phyloP scores from a whole-genome alignment of 2,888 invertebrate genomes.

The Pandemis cinnamomeana region DNA sequence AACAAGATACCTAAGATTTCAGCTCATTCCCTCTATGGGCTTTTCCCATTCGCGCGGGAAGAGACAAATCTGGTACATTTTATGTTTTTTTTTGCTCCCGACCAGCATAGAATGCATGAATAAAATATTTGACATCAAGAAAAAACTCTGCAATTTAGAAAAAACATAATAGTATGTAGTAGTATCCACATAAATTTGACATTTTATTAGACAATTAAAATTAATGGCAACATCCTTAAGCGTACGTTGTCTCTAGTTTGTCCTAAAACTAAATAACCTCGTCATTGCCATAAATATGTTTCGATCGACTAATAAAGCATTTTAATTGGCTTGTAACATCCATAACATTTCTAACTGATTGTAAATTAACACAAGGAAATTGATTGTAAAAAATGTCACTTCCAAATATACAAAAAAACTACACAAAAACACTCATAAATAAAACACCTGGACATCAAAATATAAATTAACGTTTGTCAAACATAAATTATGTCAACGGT shows the following conservation, averaged over 20 bases:
- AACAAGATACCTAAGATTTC: too few relatives aligned
- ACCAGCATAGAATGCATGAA: too few relatives aligned
- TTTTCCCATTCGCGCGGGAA: too few relatives aligned
- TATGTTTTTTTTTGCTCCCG: too few relatives aligned
- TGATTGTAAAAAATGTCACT: slow-evolving; percentile 44
- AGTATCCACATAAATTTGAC: not conserved
- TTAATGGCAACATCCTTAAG: slow-evolving; percentile 17
- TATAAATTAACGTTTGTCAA: slow-evolving; percentile 43
- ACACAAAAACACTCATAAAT: slow-evolving; percentile 41
- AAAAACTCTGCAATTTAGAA: too few relatives aligned
- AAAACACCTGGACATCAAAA: slow-evolving; percentile 41
- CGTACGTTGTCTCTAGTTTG: slow-evolving; percentile 22
- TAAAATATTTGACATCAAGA: too few relatives aligned
- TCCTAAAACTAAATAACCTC: slow-evolving; percentile 30
- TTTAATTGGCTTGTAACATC: slow-evolving; percentile 40
- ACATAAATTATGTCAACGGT: slow-evolving; percentile 42
- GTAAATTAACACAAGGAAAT: slow-evolving; percentile 41
- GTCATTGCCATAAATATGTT: slow-evolving; percentile 28
- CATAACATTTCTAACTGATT: slow-evolving; percentile 36
- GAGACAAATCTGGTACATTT: too few relatives aligned
- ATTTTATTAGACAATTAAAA: slow-evolving; percentile 11
- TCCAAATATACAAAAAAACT: slow-evolving; percentile 41
- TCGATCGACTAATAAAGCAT: slow-evolving; percentile 27
- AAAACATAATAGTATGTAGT: too few relatives aligned
- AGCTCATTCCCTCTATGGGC: too few relatives aligned